phyloP scores from a whole-genome alignment of 2,797 vertebrate genomes.

The Cryptoprocta ferox region DNA sequence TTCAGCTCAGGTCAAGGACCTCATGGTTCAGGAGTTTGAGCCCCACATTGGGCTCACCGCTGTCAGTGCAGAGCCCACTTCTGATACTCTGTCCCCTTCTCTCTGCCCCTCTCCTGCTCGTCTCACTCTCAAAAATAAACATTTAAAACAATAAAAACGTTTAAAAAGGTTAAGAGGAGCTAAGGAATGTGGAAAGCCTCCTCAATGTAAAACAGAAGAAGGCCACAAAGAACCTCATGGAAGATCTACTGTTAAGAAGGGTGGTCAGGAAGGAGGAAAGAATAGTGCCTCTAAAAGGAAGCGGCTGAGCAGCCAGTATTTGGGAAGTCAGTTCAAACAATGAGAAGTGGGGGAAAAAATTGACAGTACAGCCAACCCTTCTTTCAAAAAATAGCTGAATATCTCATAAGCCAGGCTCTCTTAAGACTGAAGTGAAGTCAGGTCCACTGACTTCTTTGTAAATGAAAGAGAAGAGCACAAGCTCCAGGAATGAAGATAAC shows the following conservation, averaged over 20 bases:
- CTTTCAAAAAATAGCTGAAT: background rate
- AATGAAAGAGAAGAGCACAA: background rate
- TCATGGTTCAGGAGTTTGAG: too few species aligned
- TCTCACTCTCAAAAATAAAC: too few species aligned
- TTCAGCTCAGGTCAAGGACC: too few species aligned
- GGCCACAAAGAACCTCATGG: background rate
- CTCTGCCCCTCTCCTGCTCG: too few species aligned
- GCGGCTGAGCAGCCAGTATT: background rate
- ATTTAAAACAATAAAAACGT: too few species aligned
- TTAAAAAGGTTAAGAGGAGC: background rate
- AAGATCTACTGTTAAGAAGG: background rate
- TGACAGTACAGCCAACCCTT: background rate
- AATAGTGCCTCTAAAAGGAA: background rate
- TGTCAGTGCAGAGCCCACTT: too few species aligned
- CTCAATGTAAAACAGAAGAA: background rate
- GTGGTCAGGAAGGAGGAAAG: background rate
- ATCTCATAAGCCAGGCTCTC: background rate
- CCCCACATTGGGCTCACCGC: too few species aligned
- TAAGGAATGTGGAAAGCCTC: background rate
- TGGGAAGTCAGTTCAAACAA: background rate
- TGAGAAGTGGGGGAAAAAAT: background rate
- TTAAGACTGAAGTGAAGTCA: background rate
- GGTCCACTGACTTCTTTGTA: background rate
- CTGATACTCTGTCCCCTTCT: too few species aligned
- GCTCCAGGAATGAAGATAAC: background rate